Evolutionary conservation across 2,797 vertebrate species (phyloP).

Genomic region (Neosilurus hyrtlii): DNA sequence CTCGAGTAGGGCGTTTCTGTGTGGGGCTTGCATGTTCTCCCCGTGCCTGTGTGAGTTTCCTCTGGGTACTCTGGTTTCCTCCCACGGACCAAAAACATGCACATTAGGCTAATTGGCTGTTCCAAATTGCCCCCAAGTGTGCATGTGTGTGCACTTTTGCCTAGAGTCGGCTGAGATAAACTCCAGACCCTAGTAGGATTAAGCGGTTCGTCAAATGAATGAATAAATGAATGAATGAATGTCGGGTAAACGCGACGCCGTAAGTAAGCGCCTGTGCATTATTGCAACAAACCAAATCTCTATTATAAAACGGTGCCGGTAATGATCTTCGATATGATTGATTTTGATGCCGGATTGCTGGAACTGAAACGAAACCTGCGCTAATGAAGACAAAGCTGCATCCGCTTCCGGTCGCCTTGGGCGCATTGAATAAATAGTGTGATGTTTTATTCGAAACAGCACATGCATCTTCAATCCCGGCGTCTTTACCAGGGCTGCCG

Average conservation of each 20-base stretch:
- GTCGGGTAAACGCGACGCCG: slow-evolving; percentile 27
- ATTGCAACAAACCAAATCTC: slow-evolving; percentile 45
- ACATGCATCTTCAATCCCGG: slow-evolving; percentile 50
- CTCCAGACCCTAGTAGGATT: too few relatives aligned
- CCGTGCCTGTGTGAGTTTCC: too few relatives aligned
- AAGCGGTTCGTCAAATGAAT: too few relatives aligned
- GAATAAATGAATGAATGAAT: too few relatives aligned
- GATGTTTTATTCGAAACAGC: slow-evolving; percentile 53
- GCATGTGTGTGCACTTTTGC: too few relatives aligned
- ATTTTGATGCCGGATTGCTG: slow-evolving; percentile 40
- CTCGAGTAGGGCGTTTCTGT: too few relatives aligned
- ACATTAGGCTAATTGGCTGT: too few relatives aligned
- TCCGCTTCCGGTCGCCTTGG: slow-evolving; percentile 44
- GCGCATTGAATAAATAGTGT: slow-evolving; percentile 49
- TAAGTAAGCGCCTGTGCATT: slow-evolving; percentile 30
- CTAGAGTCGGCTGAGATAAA: too few relatives aligned
- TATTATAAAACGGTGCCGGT: slow-evolving; percentile 45
- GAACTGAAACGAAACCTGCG: slow-evolving; percentile 51
- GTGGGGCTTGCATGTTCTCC: too few relatives aligned
- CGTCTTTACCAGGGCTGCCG: slow-evolving; percentile 30
- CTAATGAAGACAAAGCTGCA: slow-evolving; percentile 56
- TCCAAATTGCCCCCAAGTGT: too few relatives aligned
- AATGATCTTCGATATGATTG: slow-evolving; percentile 50
- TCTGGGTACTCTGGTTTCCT: too few relatives aligned
- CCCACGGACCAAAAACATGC: too few relatives aligned